Evolutionary conservation across 1,140 invertebrate species (phyloP), one percentile per base, ranked within the genome.

Genomic region (Aphelenchoides fujianensis): DNA sequence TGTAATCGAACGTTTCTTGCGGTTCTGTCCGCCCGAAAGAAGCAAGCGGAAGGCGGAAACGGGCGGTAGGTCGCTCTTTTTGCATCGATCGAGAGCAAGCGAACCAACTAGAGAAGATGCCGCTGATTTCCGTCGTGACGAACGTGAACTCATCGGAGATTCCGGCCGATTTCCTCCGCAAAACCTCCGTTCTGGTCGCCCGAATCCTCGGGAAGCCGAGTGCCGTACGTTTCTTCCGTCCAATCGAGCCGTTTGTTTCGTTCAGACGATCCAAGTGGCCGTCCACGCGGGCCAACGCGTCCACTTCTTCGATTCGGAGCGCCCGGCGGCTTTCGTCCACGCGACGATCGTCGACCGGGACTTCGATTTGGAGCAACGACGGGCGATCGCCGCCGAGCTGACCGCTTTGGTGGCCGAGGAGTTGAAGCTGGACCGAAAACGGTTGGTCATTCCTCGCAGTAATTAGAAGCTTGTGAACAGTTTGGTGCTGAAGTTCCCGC

Each of bases 231-330:
- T 48, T 48, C 41, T 12, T 48, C 23, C 41, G 23, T 16, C 23
- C 23, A 23, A 12, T 48, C 41, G 23, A 48, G 12, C 23, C 41
- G 23, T 16, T 48, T 23, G 41, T 48, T 16, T 48, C 23, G 41
- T 59, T n/a, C n/a, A 59, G 55, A 59, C 5, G 27, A 7, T 59
- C 23, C 5, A 59, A 59, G 7, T 59, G 5, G 19, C 19, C 19
- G 55, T 59, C 23, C 55, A 59, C 55, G 23, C 55, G 12, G 55
- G 34, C 55, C 55, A 59, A 59, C 5, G 28, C 23, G 7, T 59
- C 23, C 19, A 5, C 55, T 59, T 5, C 23, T 59, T 19, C 23
- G 23, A 19, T 32, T 30, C 5, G 27, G 5, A 59, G 34, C 27
- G 34, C 5, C 55, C 55, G 19, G 55, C 55, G 27, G 55, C 55